A percentile compares a stretch with the other conserved stretches of the same genome.
Evolutionary conservation across 2,888 invertebrate genomes (phyloP).

Genomic region (Tiliacea aurago): DNA sequence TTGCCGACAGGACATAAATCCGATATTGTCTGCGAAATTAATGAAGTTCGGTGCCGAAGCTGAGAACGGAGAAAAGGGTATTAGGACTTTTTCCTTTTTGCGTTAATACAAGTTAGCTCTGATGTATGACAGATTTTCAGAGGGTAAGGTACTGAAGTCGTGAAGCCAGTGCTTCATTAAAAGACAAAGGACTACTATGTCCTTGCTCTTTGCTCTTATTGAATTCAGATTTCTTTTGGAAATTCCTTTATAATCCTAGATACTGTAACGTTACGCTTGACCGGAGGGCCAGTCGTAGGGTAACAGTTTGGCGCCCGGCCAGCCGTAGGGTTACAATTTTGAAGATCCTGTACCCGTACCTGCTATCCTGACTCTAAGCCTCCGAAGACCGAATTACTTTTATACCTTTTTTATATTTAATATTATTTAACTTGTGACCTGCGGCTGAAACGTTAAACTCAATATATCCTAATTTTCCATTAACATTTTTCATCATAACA

Average conservation of each 20-base stretch:
- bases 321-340: too few species aligned
- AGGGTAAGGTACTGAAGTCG: background rate
- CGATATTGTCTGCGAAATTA: constrained; percentile 66
- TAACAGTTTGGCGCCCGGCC: too few species aligned
- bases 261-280: too few species aligned
- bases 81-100: constrained; percentile 48
- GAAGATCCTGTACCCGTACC: too few species aligned
- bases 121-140: constrained; percentile 29
- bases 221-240: background rate
- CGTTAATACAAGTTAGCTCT: constrained; percentile 40
- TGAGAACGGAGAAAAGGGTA: constrained; percentile 56
- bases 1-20: constrained; percentile 59
- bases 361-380: too few species aligned
- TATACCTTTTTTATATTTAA: too few species aligned
- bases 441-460: too few species aligned
- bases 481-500: background rate
- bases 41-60: constrained; percentile 59
- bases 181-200: background rate
- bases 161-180: background rate
- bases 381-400: too few species aligned
- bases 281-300: too few species aligned
- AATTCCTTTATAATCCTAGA: background rate
- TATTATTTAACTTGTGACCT: too few species aligned
- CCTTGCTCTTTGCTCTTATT: constrained; percentile 6
- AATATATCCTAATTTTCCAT: background rate